Evolutionary conservation across 2,888 invertebrate species (phyloP), one percentile per base, ranked within the genome.

Genomic region (Leucophora obtusa): DNA sequence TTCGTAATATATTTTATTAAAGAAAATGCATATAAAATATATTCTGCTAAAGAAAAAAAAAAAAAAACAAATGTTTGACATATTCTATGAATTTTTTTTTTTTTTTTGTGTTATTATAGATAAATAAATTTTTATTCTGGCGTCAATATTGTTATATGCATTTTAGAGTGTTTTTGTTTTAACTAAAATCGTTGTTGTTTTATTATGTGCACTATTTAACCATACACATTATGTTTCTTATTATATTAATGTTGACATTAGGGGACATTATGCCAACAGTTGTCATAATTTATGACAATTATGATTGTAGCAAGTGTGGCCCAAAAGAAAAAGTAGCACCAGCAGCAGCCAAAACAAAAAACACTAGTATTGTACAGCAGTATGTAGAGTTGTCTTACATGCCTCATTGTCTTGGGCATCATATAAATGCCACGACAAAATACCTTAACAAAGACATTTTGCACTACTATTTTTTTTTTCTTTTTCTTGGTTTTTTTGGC

Each of bases 201-300:
- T 43, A 63, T 59, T 17, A 3, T 53, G 6, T 62, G 68, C 60
- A 69, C 58, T 56, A 70, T 62, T 59, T 63, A 54, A 35, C 14
- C 35, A 51, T 38, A 53, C 51, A 24, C 59, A 28, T 50, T 76
- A 28, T 66, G 47, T 35, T 33, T 53, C 50, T 56, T 68, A 54
- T 66, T 63, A 75, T 69, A 68, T 68, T 78, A 75, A 75, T 74
- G 78, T 68, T 74, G 71, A 82, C 70, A 68, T 78, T 69, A 75
- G 72, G 68, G 69, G 71, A 78, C 68, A 82, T 69, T 59, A 69
- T 63, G 78, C 71, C 82, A 83, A 79, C 83, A 82, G 82, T 82
- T 83, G 82, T 82, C 82, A 83, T 82, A 82, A 84, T 83, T 84
- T 84, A 83, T 82, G 84, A 83, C 80, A 83, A 83, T 80, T 84